These are phyloP conservation scores for Chiloscyllium punctatum DNA, from an alignment of 2,797 vertebrate species.

Conservation along the genomic window DNA sequence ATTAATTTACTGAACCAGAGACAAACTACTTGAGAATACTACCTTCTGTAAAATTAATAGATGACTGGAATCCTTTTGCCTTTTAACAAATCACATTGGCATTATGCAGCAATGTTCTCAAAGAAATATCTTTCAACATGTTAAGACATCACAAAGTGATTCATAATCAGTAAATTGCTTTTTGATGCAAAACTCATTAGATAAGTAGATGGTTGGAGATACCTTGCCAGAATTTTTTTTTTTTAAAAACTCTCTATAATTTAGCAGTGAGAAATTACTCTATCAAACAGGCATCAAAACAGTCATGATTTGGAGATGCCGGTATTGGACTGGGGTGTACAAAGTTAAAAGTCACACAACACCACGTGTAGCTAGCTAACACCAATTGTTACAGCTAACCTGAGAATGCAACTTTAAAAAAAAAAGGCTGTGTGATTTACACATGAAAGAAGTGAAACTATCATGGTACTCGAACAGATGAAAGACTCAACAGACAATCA, in stretches of 20 bases:
- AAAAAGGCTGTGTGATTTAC: no score
- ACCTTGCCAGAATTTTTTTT: background rate
- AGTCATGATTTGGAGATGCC: background rate
- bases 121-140: background rate
- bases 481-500: no score
- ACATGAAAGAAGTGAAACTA: no score
- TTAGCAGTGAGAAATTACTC: background rate
- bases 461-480: no score
- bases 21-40: background rate
- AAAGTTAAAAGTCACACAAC: no score
- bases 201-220: background rate
- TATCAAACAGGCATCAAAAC: background rate
- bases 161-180: background rate
- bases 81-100: background rate
- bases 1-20: background rate
- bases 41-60: background rate
- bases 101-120: background rate
- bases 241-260: background rate
- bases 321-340: no score
- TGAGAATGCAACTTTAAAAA: no score
- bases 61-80: background rate
- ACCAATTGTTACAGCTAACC: no score
- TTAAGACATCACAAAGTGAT: background rate
- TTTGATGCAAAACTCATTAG: background rate
- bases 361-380: no score